Conservation (phyloP, 1,140 invertebrate genomes). For the Ceratina australensis region DNA sequence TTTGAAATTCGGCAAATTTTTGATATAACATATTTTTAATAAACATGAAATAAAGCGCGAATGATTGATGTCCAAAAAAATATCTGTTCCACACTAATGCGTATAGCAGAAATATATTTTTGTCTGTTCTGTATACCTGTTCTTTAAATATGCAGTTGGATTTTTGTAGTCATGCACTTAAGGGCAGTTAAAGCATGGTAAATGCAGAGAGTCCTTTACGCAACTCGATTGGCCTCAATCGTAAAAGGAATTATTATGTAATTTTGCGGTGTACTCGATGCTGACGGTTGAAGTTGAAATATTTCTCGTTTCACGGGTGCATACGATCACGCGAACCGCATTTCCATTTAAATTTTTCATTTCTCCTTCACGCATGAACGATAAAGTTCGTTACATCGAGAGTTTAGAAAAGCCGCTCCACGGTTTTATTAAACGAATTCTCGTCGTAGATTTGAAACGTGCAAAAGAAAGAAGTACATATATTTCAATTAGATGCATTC, state of each 20-base stretch:
- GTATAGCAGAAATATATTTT: not conserved
- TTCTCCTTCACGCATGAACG: not conserved
- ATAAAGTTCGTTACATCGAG: not conserved
- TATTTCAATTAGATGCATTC: conserved; percentile 26
- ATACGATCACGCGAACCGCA: not conserved
- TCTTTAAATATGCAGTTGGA: not conserved
- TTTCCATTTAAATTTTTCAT: not conserved
- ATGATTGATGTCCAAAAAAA: not conserved
- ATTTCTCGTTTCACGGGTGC: conserved; percentile 13
- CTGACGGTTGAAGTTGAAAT: conserved; percentile 28
- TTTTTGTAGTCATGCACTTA: not conserved
- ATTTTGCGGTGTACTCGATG: conserved; percentile 50
- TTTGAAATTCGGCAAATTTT: too few species aligned
- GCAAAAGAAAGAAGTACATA: conserved; percentile 35
- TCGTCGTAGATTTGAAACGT: not conserved
- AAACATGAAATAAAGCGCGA: too few species aligned
- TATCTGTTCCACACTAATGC: not conserved
- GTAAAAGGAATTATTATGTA: conserved; percentile 64
- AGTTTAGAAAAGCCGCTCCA: not conserved
- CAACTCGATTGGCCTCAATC: conserved; percentile 62
- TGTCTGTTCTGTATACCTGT: not conserved
- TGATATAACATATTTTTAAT: too few species aligned
- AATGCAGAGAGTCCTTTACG: conserved; percentile 32
- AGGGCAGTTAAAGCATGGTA: not conserved
- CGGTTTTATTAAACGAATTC: too few species aligned